phyloP scores from a whole-genome alignment of 2,113 vertebrate genomes.

The Cynopterus brachyotis region DNA sequence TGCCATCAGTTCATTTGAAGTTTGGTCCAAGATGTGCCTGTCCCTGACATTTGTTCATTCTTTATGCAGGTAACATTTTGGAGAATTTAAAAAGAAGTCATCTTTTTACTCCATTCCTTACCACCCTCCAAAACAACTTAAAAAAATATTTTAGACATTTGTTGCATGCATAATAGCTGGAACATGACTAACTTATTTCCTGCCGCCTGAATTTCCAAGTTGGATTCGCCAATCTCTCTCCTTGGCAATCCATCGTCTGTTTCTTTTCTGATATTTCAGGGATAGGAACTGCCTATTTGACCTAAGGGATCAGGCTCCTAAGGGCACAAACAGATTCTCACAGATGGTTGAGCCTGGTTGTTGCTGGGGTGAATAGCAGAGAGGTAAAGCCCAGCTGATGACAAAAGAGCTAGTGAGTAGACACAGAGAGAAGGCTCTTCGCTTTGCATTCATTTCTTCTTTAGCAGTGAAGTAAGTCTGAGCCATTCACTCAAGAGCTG shows the following conservation, averaged over 20 bases:
- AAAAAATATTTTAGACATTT: conserved; percentile 75
- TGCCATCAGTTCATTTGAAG: conserved; percentile 78
- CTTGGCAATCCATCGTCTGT: conserved; percentile 56
- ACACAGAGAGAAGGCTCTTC: background rate
- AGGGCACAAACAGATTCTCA: background rate
- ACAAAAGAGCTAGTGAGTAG: background rate
- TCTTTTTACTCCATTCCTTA: conserved; percentile 58
- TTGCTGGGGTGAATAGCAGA: background rate
- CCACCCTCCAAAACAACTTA: conserved; percentile 67
- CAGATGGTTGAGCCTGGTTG: background rate
- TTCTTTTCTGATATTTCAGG: conserved; percentile 47
- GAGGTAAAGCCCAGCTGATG: background rate
- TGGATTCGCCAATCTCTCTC: conserved; percentile 58
- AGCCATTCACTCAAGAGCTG: background rate
- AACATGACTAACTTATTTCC: conserved; percentile 59
- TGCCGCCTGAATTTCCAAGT: conserved; percentile 64
- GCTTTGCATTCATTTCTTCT: background rate
- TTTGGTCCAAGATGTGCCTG: conserved; percentile 74
- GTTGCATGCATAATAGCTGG: conserved; percentile 75
- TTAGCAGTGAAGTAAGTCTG: background rate
- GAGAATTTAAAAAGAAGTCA: conserved; percentile 74
- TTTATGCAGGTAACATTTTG: conserved; percentile 80
- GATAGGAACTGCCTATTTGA: conserved; percentile 28
- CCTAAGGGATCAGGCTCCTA: background rate
- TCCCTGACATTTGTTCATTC: conserved; percentile 80